phyloP scores from a whole-genome alignment of 2,888 invertebrate genomes.

The Ectemnius continuus region DNA sequence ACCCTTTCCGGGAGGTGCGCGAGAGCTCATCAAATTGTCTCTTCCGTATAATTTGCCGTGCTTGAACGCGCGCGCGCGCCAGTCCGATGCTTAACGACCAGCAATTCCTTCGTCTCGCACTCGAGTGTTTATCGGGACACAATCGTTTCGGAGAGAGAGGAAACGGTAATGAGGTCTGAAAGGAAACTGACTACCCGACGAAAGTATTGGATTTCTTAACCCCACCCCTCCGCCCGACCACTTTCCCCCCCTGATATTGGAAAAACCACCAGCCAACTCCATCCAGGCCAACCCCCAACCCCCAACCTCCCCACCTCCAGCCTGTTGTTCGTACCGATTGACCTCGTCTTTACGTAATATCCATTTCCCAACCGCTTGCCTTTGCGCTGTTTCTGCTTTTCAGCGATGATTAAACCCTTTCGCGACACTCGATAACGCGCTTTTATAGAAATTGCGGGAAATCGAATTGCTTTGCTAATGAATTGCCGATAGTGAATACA shows the following conservation, averaged over 20 bases:
- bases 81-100: slow-evolving; percentile 50
- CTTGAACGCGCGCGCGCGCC: slow-evolving; percentile 32
- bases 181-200: slow-evolving; percentile 42
- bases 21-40: slow-evolving; percentile 54
- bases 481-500: too few relatives aligned
- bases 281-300: neutral
- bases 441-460: too few relatives aligned
- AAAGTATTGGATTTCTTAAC: slow-evolving; percentile 51
- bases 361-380: too few relatives aligned
- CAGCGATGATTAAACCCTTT: too few relatives aligned
- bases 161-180: slow-evolving; percentile 57
- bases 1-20: slow-evolving; percentile 22
- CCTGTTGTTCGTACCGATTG: too few relatives aligned
- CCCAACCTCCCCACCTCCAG: too few relatives aligned
- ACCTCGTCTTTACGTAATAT: too few relatives aligned
- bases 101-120: slow-evolving; percentile 53
- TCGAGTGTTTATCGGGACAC: slow-evolving; percentile 62
- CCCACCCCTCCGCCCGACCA: slow-evolving; percentile 12
- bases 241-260: too few relatives aligned
- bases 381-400: too few relatives aligned
- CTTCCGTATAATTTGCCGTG: slow-evolving; percentile 57
- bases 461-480: too few relatives aligned
- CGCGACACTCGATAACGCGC: too few relatives aligned
- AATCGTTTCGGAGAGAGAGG: slow-evolving; percentile 50
- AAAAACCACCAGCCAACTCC: slow-evolving; percentile 8